Base-by-base conservation (phyloP, 2,888 invertebrate genomes). In the Mesorhabditis belari region DNA sequence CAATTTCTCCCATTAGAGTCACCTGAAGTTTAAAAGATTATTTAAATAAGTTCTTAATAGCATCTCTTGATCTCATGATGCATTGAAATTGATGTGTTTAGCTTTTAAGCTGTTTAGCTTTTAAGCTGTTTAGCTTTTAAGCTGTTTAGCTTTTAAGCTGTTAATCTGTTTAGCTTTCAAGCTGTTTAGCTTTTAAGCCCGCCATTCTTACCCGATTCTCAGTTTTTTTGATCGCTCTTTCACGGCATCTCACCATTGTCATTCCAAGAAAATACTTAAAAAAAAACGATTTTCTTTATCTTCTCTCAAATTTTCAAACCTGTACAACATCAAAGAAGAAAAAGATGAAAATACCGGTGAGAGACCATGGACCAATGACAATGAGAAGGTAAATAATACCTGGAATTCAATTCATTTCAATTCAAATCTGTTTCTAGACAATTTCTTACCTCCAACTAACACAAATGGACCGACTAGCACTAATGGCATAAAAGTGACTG, bases 1-100 rank as follows among this genome's bases (percentile, higher is more conserved):
- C 80, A 17, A 87, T 82, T 74, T 87, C 87, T 57, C 84, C 85
- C 80, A 87, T 85, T 63, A 85, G 80, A 44, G 83, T 82, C 4
- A 87, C 81, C 83, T 83, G 66, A 26, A 72, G 57, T 23, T 19
- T 5, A 26, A 25, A 23, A 54, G 5, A 24, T 23, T 9, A 54
- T 54, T 17, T 35, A 49, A 44, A 49, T 12, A 35, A 9, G 17
- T 35, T 9, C 9, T 35, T 35, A 35, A 17, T 35, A 54, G 5
- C 12, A 17, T 9, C n/a, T n/a, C n/a, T n/a, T n/a, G n/a, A n/a
- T n/a, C n/a, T n/a, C n/a, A n/a, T n/a, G n/a, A n/a, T n/a, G n/a
- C n/a, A n/a, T n/a, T n/a, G n/a, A n/a, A n/a, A n/a, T n/a, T n/a
- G n/a, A n/a, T n/a, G n/a, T n/a, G n/a, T n/a, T n/a, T n/a, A n/a